Evolutionary conservation across 1,140 invertebrate genomes (phyloP).

Genomic region (Euglossa dilemma): DNA sequence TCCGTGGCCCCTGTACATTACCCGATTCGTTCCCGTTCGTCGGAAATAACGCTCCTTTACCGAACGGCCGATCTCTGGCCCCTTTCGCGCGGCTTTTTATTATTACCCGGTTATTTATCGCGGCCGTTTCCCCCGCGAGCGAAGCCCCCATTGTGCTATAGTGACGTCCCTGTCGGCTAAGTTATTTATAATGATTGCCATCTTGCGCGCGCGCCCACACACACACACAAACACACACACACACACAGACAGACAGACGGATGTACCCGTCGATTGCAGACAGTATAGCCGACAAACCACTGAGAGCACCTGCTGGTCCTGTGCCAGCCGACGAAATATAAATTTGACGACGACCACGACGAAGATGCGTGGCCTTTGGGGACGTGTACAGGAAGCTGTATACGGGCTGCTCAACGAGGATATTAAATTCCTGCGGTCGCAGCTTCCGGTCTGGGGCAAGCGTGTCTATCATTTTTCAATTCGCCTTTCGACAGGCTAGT

Average conservation of each 20-base stretch:
- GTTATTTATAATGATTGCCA: constrained; percentile 76
- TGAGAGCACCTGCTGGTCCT: constrained; percentile 74
- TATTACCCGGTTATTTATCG: constrained; percentile 76
- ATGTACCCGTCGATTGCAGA: not conserved
- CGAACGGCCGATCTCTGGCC: constrained; percentile 26
- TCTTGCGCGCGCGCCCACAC: constrained; percentile 42
- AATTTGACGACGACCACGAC: constrained; percentile 70
- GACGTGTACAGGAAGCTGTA: constrained; percentile 3
- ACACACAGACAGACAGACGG: too few relatives aligned
- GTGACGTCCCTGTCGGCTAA: constrained; percentile 59
- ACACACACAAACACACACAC: not conserved
- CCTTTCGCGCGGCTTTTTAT: constrained; percentile 67
- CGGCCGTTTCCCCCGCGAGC: constrained; percentile 69
- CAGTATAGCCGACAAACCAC: constrained; percentile 12
- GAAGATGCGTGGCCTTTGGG: constrained; percentile 28
- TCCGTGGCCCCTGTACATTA: constrained; percentile 49
- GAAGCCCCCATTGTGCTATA: constrained; percentile 70
- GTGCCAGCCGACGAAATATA: constrained; percentile 69
- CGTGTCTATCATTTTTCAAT: constrained; percentile 50
- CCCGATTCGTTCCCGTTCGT: constrained; percentile 62
- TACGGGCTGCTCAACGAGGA: constrained; percentile 21
- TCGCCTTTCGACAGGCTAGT: constrained; percentile 11
- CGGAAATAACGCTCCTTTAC: constrained; percentile 45
- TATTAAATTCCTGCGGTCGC: constrained; percentile 62
- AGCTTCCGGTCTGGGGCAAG: not conserved